A percentile compares a stretch with the other conserved stretches of the same genome.
These are phyloP conservation scores for Tortrix viridana DNA, from an alignment of 2,888 invertebrate genomes.

Conservation along the genomic window DNA sequence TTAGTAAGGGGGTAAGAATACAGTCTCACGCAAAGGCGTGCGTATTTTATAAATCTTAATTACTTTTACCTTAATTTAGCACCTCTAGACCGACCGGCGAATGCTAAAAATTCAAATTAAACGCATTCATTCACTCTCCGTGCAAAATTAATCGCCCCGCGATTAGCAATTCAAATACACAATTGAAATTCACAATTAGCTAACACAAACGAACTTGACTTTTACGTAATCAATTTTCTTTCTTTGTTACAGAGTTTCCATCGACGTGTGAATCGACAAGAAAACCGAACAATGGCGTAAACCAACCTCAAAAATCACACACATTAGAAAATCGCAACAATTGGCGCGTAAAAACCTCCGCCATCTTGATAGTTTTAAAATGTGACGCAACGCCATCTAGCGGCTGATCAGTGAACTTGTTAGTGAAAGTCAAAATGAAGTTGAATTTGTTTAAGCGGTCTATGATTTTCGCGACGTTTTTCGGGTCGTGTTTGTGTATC, in stretches of 20 bases:
- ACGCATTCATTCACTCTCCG: slow-evolving; percentile 31
- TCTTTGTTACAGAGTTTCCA: slow-evolving; percentile 72
- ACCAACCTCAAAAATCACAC: slow-evolving; percentile 21
- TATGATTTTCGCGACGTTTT: slow-evolving; percentile 92
- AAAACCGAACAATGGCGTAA: slow-evolving; percentile 43
- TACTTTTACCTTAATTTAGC: slow-evolving; percentile 14
- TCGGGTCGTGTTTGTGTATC: slow-evolving; percentile 90
- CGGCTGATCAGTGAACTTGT: slow-evolving; percentile 53
- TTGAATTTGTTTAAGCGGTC: slow-evolving; percentile 90
- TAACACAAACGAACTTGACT: slow-evolving; percentile 42
- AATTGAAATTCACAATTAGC: slow-evolving; percentile 37
- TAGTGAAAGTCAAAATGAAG: slow-evolving; percentile 76
- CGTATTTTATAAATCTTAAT: slow-evolving; percentile 18
- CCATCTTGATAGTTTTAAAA: slow-evolving; percentile 49
- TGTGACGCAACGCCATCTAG: slow-evolving; percentile 76
- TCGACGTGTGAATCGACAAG: slow-evolving; percentile 58
- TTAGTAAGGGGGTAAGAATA: no score
- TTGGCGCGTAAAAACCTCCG: slow-evolving; percentile 34
- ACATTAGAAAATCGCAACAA: slow-evolving; percentile 32
- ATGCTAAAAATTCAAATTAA: slow-evolving; percentile 30
- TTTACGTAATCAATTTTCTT: slow-evolving; percentile 49
- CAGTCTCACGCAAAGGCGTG: background rate
- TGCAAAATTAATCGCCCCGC: slow-evolving; percentile 28
- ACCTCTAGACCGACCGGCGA: slow-evolving; percentile 1
- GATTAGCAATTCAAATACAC: slow-evolving; percentile 37